Evolutionary conservation across 2,888 invertebrate species (phyloP).

Genomic region (Cremastobaeus sp.): DNA sequence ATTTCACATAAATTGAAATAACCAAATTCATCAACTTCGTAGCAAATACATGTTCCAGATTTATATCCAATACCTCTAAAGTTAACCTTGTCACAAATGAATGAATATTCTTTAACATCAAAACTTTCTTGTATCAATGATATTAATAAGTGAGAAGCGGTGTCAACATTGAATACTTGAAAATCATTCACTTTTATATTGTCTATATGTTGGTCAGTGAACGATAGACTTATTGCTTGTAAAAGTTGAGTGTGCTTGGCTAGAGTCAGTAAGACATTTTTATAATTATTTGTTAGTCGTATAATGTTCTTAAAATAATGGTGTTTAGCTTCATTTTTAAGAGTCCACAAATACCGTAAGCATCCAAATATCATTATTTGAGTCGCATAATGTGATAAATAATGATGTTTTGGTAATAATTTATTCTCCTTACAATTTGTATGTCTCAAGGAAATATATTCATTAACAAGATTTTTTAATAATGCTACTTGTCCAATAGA

Average conservation of each 20-base stretch:
- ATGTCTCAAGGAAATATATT: slow-evolving; percentile 1
- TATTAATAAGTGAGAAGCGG: neutral
- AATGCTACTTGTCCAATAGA: slow-evolving; percentile 19
- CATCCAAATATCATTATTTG: slow-evolving; percentile 5
- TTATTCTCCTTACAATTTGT: slow-evolving; percentile 1
- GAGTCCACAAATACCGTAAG: slow-evolving; percentile 13
- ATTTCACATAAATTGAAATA: slow-evolving; percentile 13
- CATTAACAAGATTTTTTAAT: slow-evolving; percentile 6
- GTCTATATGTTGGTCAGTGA: slow-evolving; percentile 3
- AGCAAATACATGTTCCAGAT: slow-evolving; percentile 5
- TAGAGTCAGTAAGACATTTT: slow-evolving; percentile 11
- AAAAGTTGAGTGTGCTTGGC: slow-evolving; percentile 4
- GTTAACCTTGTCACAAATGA: neutral
- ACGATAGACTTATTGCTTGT: slow-evolving; percentile 3
- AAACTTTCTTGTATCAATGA: neutral
- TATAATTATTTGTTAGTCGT: slow-evolving; percentile 3
- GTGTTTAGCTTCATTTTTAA: slow-evolving; percentile 11
- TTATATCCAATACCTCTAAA: slow-evolving; percentile 17
- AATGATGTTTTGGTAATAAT: slow-evolving; percentile 17
- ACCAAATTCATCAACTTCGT: slow-evolving; percentile 12
- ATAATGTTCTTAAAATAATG: slow-evolving; percentile 13
- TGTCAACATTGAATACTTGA: neutral
- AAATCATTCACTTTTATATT: slow-evolving; percentile 7
- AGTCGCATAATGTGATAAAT: neutral
- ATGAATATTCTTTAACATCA: slow-evolving; percentile 8